These are phyloP conservation scores for Podarcis lilfordi DNA, from an alignment of 2,797 vertebrate genomes.

Conservation along the genomic window DNA sequence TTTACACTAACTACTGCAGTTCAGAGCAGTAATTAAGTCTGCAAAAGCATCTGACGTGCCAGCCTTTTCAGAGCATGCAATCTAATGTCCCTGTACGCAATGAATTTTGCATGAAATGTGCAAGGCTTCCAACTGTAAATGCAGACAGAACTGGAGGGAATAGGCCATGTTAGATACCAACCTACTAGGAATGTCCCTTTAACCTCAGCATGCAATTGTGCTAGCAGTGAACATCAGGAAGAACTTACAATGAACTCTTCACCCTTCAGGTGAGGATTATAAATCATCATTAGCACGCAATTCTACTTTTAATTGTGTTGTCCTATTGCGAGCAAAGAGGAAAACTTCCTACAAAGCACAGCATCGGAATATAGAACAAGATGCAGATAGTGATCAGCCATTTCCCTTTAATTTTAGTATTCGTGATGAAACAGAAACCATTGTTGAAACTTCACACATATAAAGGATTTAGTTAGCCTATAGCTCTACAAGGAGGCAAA, in stretches of 20 bases:
- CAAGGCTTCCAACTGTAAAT: constrained; percentile 30
- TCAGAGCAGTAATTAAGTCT: constrained; percentile 32
- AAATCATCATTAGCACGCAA: background rate
- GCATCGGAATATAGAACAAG: constrained; percentile 1
- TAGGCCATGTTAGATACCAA: constrained; percentile 4
- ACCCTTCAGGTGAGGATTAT: background rate
- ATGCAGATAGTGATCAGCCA: background rate
- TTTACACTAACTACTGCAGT: constrained; percentile 14
- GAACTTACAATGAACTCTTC: background rate
- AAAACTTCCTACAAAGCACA: background rate
- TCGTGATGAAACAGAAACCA: background rate
- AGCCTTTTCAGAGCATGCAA: constrained; percentile 29
- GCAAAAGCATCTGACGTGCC: constrained; percentile 29
- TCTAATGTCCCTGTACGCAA: background rate
- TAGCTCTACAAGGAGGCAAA: background rate
- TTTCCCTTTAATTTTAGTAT: background rate
- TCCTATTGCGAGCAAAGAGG: background rate
- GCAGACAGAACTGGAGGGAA: constrained; percentile 8
- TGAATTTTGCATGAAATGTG: constrained; percentile 14
- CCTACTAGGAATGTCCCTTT: constrained; percentile 15
- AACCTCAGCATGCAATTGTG: background rate
- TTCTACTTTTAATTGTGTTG: background rate
- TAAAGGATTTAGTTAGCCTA: background rate
- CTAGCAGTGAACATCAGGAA: background rate
- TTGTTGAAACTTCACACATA: background rate